Base-by-base conservation (phyloP, 2,797 vertebrate genomes). In the Staurois parvus region DNA sequence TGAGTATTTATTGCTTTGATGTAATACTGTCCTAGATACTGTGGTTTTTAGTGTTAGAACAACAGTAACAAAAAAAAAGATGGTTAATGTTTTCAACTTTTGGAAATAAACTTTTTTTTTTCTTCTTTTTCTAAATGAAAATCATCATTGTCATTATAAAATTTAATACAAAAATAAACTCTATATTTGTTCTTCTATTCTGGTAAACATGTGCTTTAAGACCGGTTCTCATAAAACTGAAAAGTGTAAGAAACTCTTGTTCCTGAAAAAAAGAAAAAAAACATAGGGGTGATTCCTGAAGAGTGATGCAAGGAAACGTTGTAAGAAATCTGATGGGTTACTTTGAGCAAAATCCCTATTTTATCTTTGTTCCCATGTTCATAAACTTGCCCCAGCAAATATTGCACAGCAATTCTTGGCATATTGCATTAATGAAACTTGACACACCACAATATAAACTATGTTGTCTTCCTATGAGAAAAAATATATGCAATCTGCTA, bases 121-220 rank as follows among this genome's bases (percentile, higher is more conserved):
- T 37, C 37, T 72, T 28, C 34, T 64, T 26, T 85, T 67, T 80
- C 67, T 26, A 74, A 81, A 76, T 59, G 19, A 72, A 85, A 80
- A 70, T 76, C 56, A 40, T 4, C 7, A 78, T n/a, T 76, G 32
- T 75, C 37, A 84, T 79, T 87, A 87, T 32, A 87, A 87, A 87
- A 87, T 87, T 83, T 42, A 75, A 79, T 87, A 87, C 69, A 87
- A 87, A 87, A 87, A 87, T 87, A 87, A 87, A 87, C 85, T 87
- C 85, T 87, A 59, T 34, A 68, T 83, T 83, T 87, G 29, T 73
- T 78, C 21, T 62, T 34, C n/a, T 21, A 83, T 42, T 87, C 30
- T 56, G 30, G n/a, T 24, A 9, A 62, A 73, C 28, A 21, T 83
- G 48, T 74, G 48, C 68, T 83, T 83, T 77, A 74, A 59, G 30